Conservation (phyloP, 1,140 invertebrate genomes). For the Phocides pigmalion region DNA sequence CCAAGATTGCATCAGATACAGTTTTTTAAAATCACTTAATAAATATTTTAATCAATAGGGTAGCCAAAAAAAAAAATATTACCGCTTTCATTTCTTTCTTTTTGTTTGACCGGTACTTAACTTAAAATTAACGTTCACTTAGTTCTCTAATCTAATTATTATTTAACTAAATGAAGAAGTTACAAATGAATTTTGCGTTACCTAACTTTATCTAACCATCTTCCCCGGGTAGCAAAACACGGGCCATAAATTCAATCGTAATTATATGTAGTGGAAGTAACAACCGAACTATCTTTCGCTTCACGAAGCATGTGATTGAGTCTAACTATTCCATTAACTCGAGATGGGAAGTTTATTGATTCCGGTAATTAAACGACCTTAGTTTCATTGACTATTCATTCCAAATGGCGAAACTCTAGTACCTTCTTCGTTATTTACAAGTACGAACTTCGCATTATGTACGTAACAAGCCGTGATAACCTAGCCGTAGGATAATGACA, state of each 20-base stretch:
- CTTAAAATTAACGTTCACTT: neutral
- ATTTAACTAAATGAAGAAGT: neutral
- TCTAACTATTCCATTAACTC: slow-evolving; percentile 60
- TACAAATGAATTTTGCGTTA: slow-evolving; percentile 14
- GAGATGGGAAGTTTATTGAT: slow-evolving; percentile 38
- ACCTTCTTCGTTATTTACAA: slow-evolving; percentile 10
- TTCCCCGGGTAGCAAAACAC: slow-evolving; percentile 33
- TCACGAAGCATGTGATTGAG: slow-evolving; percentile 73
- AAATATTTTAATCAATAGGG: too few species aligned
- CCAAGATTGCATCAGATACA: too few species aligned
- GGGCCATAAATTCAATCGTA: slow-evolving; percentile 74
- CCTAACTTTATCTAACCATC: slow-evolving; percentile 16
- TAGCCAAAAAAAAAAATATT: too few species aligned
- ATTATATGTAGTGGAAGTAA: slow-evolving; percentile 83
- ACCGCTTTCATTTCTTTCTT: too few species aligned
- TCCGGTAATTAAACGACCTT: slow-evolving; percentile 31
- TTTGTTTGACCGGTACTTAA: too few species aligned
- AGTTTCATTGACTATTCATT: slow-evolving; percentile 48
- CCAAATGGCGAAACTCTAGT: slow-evolving; percentile 10
- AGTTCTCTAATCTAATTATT: neutral
- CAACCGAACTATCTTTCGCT: slow-evolving; percentile 58
- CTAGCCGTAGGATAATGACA: too few species aligned
- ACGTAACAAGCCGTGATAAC: too few species aligned
- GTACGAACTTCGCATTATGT: too few species aligned
- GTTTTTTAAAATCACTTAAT: too few species aligned